Evolutionary conservation across 1,140 invertebrate genomes (phyloP), one percentile per base, ranked within the genome.

Genomic region (Acyrthosiphon pisum): DNA sequence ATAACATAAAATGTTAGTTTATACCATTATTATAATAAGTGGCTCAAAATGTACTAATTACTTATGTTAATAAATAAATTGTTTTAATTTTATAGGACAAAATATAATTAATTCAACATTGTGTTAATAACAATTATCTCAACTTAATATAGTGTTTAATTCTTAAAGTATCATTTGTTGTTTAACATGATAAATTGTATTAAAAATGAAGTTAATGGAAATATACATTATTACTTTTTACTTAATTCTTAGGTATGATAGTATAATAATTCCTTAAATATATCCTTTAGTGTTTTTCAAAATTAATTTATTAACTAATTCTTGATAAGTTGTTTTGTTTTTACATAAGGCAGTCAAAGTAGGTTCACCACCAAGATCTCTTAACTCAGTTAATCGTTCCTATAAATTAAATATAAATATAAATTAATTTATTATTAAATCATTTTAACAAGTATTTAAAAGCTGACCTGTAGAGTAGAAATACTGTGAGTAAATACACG

Each of bases 401-500:
- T 93, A 20, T 41, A 81, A 76, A 83, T 56, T 37, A 81, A 50
- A 81, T 68, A 68, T 37, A 53, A 23, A 89, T 44, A 3, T 35
- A 20, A 53, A 68, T 44, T 41, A 11, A 41, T n/a, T 8, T 35
- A 88, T 88, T 1, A 0, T 60, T 41, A 46, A 91, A 20, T 41
- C 26, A 93, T 30, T n/a, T 26, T 41, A 46, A 35, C 7, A 92
- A 35, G 30, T 41, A 84, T 93, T 93, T 26, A 37, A 84, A 26
- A 84, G 18, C 37, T 41, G 22, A 93, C 91, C 44, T 93, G 48
- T 83, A 93, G 84, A 9, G 91, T 93, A 30, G 81, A 84, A 86
- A 93, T 93, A 50, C 91, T 93, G 20, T 93, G 91, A 30, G 91
- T 93, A 41, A 93, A 93, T 41, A 93, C 76, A 50, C 91, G 91